Evolutionary conservation across 2,888 invertebrate genomes (phyloP), one percentile per base, ranked within the genome.

Genomic region (Drosophila putrida): DNA sequence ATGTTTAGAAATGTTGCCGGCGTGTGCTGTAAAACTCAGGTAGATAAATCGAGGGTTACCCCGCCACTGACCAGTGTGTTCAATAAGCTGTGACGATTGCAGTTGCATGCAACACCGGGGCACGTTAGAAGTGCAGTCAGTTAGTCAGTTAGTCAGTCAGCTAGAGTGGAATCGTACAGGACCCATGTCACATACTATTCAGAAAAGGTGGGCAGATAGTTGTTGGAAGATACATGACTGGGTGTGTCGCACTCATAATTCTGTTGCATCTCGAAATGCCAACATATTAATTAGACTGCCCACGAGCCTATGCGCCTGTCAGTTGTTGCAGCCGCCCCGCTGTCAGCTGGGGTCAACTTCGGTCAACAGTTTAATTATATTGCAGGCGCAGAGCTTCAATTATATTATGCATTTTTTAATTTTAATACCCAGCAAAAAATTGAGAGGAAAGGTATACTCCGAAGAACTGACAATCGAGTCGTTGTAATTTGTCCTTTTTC

Each of bases 81-180:
- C 78, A 89, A 90, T 90, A 89, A 78, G 79, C 86, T 82, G 72
- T 82, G 72, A 90, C 90, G 86, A 58, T 53, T 67, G 64, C 79
- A 71, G 66, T 43, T n/a, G 55, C 44, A 41, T 51, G 51, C 27
- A n/a, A 27, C 44, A 36, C n/a, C 6, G 49, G 25, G 4, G 47
- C 43, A 28, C 36, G 38, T 53, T 57, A 55, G 55, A 59, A 38
- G 33, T 51, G 60, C 47, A 61, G 38, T 25, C 47, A 67, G 46
- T 36, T 6, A 51, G 50, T 43, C 10, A 39, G 38, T 25, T 38
- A 67, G 46, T 36, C 4, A 51, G 50, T 43, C 10, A 39, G 10
- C 39, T 27, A 11, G 11, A 20, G 31, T 13, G 49, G 54, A 39
- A 13, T 38, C 39, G 64, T 57, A 46, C 50, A 43, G 41, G 41